Percentiles rank a stretch among this genome's conserved stretches.
Conservation (phyloP, 2,888 invertebrate genomes). For the Drosophila setosimentum region DNA sequence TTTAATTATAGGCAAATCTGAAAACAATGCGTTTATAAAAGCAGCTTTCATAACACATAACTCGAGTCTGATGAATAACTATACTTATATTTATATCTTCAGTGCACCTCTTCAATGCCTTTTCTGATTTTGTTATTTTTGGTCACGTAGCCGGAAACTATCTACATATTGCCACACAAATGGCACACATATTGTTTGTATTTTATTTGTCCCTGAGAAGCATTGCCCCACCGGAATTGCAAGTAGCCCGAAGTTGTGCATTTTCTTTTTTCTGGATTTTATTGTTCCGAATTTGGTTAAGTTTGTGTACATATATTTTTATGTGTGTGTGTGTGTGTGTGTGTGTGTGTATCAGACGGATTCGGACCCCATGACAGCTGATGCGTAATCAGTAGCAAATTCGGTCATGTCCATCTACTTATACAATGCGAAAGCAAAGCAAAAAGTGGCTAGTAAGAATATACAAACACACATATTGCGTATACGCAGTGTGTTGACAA, state of each 20-base stretch:
- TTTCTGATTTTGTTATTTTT: constrained; percentile 28
- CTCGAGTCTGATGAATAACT: constrained; percentile 6
- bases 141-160: constrained; percentile 63
- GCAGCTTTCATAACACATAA: neutral
- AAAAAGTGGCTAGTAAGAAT: constrained; percentile 32
- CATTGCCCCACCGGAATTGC: constrained; percentile 56
- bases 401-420: constrained; percentile 58
- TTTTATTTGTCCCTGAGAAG: constrained; percentile 21
- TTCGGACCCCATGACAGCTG: constrained; percentile 60
- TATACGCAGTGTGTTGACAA: constrained; percentile 73
- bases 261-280: constrained; percentile 8
- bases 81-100: neutral
- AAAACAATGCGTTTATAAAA: constrained; percentile 12
- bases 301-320: constrained; percentile 9
- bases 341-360: constrained; percentile 7
- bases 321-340: constrained; percentile 9
- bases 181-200: constrained; percentile 64
- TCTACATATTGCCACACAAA: constrained; percentile 50
- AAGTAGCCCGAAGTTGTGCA: constrained; percentile 46
- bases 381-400: constrained; percentile 73
- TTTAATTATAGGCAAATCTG: constrained; percentile 11
- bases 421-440: constrained; percentile 40
- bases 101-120: neutral
- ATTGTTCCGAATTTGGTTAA: constrained; percentile 55
- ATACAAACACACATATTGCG: constrained; percentile 29